Base-by-base conservation (phyloP, 1,140 invertebrate genomes). In the Drosophila funebris region DNA sequence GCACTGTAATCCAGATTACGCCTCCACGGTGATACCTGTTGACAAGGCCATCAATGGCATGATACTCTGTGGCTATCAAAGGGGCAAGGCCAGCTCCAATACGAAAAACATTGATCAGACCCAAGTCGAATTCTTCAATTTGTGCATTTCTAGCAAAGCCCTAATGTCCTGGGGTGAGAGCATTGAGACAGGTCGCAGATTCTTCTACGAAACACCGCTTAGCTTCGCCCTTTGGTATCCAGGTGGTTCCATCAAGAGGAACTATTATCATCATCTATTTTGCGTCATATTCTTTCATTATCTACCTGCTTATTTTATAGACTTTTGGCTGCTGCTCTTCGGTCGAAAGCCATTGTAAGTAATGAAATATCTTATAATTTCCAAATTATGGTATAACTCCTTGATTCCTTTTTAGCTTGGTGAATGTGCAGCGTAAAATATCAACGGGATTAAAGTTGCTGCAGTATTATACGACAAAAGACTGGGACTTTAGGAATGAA, bases 381-480 rank as follows among this genome's bases (percentile, higher is more conserved):
- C 1, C 0, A 18, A 36, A 2, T 22, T n/a, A 41, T 3, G 0
- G 3, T 50, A 11, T 31, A 50, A 16, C 27, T 4, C 2, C 3
- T 8, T n/a, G 0, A 20, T 20, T 48, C 11, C 9, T 13, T 44
- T 92, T 27, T 80, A 95, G 95, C 78, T 93, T 96, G 92, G 93
- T 96, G 0, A 93, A 93, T 70, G 93, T 94, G 3, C 95, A 96
- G 90, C 93, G 94, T 11, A 93, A 94, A 46, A 93, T 96, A 4
- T 93, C 93, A 5, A 92, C 92, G 33, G 95, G 95, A 0, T 70
- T 96, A 0, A 92, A 94, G 60, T 92, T 96, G 0, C 90, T 98
- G 0, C 95, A 97, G 77, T 98, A 96, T 91, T 98, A 98, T 88
- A 98, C 97, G 4, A 96, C 95, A 1, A 95, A 96, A 82, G 93